Evolutionary conservation across 2,888 invertebrate genomes (phyloP).

Genomic region (Synanthedon myopaeformis): DNA sequence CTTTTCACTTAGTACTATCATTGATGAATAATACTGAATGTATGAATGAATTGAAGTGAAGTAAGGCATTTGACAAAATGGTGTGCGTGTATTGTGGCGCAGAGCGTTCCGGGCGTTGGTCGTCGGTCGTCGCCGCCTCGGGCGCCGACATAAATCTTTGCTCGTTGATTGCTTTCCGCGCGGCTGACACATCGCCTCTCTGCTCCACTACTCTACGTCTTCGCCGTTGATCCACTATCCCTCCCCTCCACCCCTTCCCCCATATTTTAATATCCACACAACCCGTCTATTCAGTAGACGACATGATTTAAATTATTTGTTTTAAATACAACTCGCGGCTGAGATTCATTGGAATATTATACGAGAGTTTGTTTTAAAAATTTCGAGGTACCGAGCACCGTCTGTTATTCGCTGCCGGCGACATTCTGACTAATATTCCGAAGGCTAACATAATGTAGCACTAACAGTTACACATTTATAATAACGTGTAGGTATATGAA

Average conservation of each 20-base stretch:
- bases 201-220: conserved; percentile 5
- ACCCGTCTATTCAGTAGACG: conserved; percentile 29
- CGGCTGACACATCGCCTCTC: conserved; percentile 4
- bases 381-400: conserved; percentile 15
- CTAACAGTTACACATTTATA: conserved; percentile 19
- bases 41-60: conserved; percentile 3
- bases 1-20: no score
- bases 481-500: conserved; percentile 19
- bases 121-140: conserved; percentile 15
- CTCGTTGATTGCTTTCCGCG: conserved; percentile 49
- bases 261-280: conserved; percentile 38
- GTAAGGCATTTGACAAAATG: conserved; percentile 17
- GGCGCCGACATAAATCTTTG: conserved; percentile 42
- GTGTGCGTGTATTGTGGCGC: conserved; percentile 15
- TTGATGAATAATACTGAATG: not conserved
- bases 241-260: conserved; percentile 21
- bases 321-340: conserved; percentile 41
- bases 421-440: conserved; percentile 16
- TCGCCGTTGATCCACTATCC: conserved; percentile 4
- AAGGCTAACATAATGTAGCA: conserved; percentile 18
- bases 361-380: conserved; percentile 40
- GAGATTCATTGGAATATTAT: conserved; percentile 50
- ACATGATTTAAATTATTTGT: conserved; percentile 57
- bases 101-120: conserved; percentile 7
- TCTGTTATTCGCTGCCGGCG: conserved; percentile 31